Evolutionary conservation across 2,888 invertebrate species (phyloP), one percentile per base, ranked within the genome.

Genomic region (Pseudolycoriella hygida): DNA sequence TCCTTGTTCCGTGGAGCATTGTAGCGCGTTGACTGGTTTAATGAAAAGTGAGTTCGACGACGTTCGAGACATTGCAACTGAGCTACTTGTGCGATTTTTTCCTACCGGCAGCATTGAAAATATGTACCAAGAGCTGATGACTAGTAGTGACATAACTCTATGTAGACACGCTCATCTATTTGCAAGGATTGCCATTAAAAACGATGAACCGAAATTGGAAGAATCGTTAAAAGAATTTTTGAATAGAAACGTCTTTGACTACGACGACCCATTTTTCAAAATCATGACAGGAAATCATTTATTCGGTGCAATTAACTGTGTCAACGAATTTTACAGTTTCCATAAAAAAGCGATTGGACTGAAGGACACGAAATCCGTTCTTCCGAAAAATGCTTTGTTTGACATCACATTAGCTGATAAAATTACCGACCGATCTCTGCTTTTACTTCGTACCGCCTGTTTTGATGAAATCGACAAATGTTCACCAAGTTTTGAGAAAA

Each of bases 401-500:
- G 25, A 25, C 8, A 25, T 25, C 25, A 25, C 25, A 6, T 4
- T 8, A 25, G 25, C 5, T 25, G 25, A 25, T 6, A 4, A 8
- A 25, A 25, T 25, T 25, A 25, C 25, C 5, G 8, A 25, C 8
- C 25, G 8, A 6, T 25, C 8, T 8, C 25, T 25, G 25, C 25
- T 25, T 8, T 25, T 25, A 8, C 25, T 25, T 8, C 4, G 8
- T 6, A 25, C 25, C 8, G 25, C 25, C 25, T 25, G 25, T 25
- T 57, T 49, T 14, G 42, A 40, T 32, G 48, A 48, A 18, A 49
- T 46, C n/a, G 31, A 55, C 66, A 67, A 65, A 46, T 61, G 62
- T 40, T 72, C 76, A 40, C 80, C 84, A 6, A 83, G 84, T 49
- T 87, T 86, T 60, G 78, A 80, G 43, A 79, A 82, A 60, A 83